Conservation (phyloP, 2,888 invertebrate species). For the Fragum fragum region DNA sequence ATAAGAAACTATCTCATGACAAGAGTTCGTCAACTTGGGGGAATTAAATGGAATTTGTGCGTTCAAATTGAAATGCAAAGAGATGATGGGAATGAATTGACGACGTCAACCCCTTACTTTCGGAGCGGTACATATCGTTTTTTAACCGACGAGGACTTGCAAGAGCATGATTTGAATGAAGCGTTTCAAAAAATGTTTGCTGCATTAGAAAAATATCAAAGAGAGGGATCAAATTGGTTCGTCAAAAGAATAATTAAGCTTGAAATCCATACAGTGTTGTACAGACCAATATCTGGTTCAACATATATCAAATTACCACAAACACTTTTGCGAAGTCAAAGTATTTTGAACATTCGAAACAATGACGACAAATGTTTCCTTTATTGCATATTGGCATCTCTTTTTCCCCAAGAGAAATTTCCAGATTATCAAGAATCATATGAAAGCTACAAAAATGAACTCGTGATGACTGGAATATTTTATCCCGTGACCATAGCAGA, state of each 20-base stretch:
- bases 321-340: conserved; percentile 7
- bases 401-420: conserved; percentile 30
- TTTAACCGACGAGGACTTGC: conserved; percentile 16
- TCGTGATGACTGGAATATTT: conserved; percentile 46
- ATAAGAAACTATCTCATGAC: conserved; percentile 1
- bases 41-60: conserved; percentile 59
- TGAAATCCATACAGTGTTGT: conserved; percentile 46
- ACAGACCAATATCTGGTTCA: conserved; percentile 55
- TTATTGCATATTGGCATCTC: conserved; percentile 50
- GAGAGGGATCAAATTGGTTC: conserved; percentile 52
- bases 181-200: conserved; percentile 51
- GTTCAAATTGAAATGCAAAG: conserved; percentile 57
- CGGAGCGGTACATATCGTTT: conserved; percentile 35
- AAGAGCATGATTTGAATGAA: conserved; percentile 48
- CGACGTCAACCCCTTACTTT: conserved; percentile 32
- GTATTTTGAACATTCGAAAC: conserved; percentile 56
- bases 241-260: conserved; percentile 48
- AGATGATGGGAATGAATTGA: conserved; percentile 41
- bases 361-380: conserved; percentile 55
- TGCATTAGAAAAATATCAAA: conserved; percentile 50
- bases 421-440: conserved; percentile 48
- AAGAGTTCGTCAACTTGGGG: conserved; percentile 10
- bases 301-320: conserved; percentile 46
- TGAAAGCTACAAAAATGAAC: conserved; percentile 34
- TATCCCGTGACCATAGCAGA: conserved; percentile 51